Percentiles rank a stretch among this genome's conserved stretches.
Conservation (phyloP, 2,888 invertebrate species). For the Celastrina argiolus region DNA sequence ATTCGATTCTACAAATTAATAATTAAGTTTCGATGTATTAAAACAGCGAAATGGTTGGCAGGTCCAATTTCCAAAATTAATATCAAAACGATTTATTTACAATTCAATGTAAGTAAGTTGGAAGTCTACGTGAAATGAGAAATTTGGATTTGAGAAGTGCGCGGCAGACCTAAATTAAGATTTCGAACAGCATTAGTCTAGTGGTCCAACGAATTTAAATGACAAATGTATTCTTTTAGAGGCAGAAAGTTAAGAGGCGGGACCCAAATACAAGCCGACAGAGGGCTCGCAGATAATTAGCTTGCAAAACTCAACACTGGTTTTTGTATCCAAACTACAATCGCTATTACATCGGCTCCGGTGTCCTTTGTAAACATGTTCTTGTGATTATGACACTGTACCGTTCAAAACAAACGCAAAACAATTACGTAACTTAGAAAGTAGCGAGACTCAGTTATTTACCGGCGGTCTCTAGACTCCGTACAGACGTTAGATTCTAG, state of each 20-base stretch:
- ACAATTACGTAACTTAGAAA: slow-evolving; percentile 55
- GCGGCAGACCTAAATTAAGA: background rate
- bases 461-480: slow-evolving; percentile 26
- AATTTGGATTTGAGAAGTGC: too few species aligned
- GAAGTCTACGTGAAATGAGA: too few species aligned
- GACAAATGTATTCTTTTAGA: background rate
- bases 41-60: too few species aligned
- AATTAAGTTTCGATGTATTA: too few species aligned
- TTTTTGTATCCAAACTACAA: slow-evolving; percentile 3
- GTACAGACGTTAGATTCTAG: slow-evolving; percentile 21
- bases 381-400: slow-evolving; percentile 47
- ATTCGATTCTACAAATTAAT: too few species aligned
- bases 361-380: slow-evolving; percentile 34
- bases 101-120: too few species aligned
- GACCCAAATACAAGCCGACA: background rate
- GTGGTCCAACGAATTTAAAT: background rate
- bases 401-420: slow-evolving; percentile 50
- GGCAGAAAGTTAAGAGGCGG: background rate
- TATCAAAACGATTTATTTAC: too few species aligned
- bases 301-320: slow-evolving; percentile 10
- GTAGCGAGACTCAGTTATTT: slow-evolving; percentile 37
- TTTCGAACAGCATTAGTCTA: background rate
- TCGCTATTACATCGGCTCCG: slow-evolving; percentile 24
- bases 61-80: too few species aligned
- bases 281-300: background rate